Evolutionary conservation across 1,140 invertebrate species (phyloP).

Genomic region (Palaemon carinicauda): DNA sequence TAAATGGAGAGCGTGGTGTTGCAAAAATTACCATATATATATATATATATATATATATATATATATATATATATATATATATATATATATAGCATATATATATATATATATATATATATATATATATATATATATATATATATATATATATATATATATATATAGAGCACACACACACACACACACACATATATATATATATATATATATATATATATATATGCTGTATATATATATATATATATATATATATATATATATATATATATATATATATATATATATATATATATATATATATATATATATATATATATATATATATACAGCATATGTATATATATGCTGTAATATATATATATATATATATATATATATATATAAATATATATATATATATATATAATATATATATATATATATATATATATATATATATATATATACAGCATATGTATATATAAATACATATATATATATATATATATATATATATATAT

Average conservation of each 20-base stretch:
- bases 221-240: conserved; percentile 2
- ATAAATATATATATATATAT: too few species aligned
- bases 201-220: background rate
- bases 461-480: too few species aligned
- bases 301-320: background rate
- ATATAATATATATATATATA: too few species aligned
- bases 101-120: background rate
- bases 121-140: background rate
- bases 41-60: too few species aligned
- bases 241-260: background rate
- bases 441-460: too few species aligned
- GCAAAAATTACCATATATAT: too few species aligned
- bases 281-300: background rate
- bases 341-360: conserved; percentile 2
- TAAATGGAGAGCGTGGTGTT: too few species aligned
- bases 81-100: background rate
- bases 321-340: too few species aligned
- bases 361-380: too few species aligned
- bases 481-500: too few species aligned
- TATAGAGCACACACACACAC: background rate
- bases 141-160: background rate
- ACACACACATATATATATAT: background rate
- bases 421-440: too few species aligned
- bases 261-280: background rate
- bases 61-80: background rate